These are phyloP conservation scores for Hypomecis punctinalis DNA, from an alignment of 2,888 invertebrate species.

Conservation along the genomic window DNA sequence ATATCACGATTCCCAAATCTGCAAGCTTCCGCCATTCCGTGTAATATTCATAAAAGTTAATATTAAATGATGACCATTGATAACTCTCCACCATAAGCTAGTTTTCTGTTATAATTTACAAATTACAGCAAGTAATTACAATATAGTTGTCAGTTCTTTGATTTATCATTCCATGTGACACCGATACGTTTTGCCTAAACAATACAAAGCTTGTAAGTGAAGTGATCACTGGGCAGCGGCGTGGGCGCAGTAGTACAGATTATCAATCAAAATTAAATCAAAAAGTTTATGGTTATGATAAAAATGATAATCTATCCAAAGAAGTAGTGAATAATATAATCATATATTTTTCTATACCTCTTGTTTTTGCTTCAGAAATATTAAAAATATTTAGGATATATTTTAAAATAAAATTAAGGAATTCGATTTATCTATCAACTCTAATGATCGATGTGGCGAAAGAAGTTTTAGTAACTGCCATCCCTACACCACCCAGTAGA, in stretches of 20 bases:
- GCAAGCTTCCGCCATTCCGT: constrained; percentile 79
- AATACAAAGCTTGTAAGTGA: constrained; percentile 34
- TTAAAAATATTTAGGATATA: no score
- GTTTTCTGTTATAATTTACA: constrained; percentile 20
- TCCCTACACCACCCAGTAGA: no score
- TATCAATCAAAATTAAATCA: not conserved
- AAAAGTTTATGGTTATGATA: not conserved
- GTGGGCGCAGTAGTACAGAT: constrained; percentile 48
- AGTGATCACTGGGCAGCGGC: constrained; percentile 41
- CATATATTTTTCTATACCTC: not conserved
- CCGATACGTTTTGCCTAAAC: constrained; percentile 34
- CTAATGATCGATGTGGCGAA: no score
- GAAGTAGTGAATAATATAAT: not conserved
- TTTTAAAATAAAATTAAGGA: no score
- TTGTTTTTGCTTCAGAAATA: no score
- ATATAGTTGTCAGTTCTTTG: constrained; percentile 29
- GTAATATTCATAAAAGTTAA: constrained; percentile 39
- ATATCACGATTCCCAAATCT: constrained; percentile 66
- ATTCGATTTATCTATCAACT: no score
- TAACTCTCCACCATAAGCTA: not conserved
- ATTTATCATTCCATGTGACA: constrained; percentile 49
- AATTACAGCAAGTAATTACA: constrained; percentile 27
- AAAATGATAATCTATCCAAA: not conserved
- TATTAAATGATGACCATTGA: constrained; percentile 36
- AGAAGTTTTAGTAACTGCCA: no score